A percentile compares a stretch with the other conserved stretches of the same genome.
These are phyloP conservation scores for Ostrea edulis DNA, from an alignment of 1,140 invertebrate genomes.

Conservation along the genomic window DNA sequence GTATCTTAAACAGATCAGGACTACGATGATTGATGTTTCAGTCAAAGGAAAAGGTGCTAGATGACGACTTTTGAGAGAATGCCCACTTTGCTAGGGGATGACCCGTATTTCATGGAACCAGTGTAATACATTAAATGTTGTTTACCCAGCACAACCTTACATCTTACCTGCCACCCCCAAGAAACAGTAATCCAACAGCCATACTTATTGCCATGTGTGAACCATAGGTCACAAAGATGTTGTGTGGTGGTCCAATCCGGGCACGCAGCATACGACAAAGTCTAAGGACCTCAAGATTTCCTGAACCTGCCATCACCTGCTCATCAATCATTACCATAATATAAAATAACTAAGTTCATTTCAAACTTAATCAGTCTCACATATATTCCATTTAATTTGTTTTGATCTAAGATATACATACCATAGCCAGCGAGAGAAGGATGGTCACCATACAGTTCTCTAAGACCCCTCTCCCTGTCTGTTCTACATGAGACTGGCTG, in stretches of 20 bases:
- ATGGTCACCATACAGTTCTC: constrained; percentile 93
- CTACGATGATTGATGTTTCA: too few relatives aligned
- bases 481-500: constrained; percentile 87
- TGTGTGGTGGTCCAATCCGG: constrained; percentile 80
- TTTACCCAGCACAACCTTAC: neutral
- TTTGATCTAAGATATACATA: constrained; percentile 64
- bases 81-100: too few relatives aligned
- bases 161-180: constrained; percentile 89
- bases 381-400: neutral
- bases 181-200: constrained; percentile 93
- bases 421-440: constrained; percentile 89
- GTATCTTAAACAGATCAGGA: too few relatives aligned
- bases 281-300: constrained; percentile 91
- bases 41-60: too few relatives aligned
- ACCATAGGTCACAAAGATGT: constrained; percentile 88
- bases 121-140: neutral
- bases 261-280: constrained; percentile 91
- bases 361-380: neutral
- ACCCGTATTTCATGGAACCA: too few relatives aligned
- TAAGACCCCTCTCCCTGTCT: constrained; percentile 92
- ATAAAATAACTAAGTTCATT: neutral
- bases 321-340: neutral
- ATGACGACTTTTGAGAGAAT: too few relatives aligned
- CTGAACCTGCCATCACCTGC: constrained; percentile 94
- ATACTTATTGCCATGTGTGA: constrained; percentile 96